phyloP scores from a whole-genome alignment of 37 sponge, comb jelly and placozoan species.

The Chondrilla cf. caribensis region DNA sequence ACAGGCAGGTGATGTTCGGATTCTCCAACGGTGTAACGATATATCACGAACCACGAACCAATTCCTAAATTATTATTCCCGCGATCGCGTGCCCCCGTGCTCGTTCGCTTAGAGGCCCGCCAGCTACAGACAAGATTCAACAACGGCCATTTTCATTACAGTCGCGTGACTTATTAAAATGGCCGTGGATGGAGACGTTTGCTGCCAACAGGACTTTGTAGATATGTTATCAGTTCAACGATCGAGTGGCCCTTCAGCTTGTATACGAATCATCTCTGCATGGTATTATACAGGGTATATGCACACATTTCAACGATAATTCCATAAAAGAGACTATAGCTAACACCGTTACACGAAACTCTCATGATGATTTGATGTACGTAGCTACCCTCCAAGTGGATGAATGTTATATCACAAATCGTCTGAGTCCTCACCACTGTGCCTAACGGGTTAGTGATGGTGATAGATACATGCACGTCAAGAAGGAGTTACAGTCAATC shows the following conservation, averaged over 20 bases:
- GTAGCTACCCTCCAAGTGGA: neutral
- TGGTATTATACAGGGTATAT: slow-evolving; percentile 75
- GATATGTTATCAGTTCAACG: too few species aligned
- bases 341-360: slow-evolving; percentile 29
- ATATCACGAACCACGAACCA: slow-evolving; percentile 12
- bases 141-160: neutral
- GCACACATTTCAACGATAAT: slow-evolving; percentile 50
- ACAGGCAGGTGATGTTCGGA: too few species aligned
- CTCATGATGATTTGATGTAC: neutral
- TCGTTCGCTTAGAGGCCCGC: too few species aligned
- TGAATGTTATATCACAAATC: neutral
- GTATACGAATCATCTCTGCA: slow-evolving; percentile 77
- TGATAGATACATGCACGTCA: neutral
- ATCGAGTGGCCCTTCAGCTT: slow-evolving; percentile 16
- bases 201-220: slow-evolving; percentile 40
- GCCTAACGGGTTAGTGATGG: neutral
- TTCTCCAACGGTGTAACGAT: neutral
- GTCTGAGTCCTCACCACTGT: neutral
- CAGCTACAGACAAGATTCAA: neutral
- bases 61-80: too few species aligned
- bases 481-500: neutral
- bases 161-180: slow-evolving; percentile 19
- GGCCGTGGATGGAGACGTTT: neutral
- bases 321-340: slow-evolving; percentile 42
- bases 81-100: too few species aligned